Evolutionary conservation across 2,888 invertebrate genomes (phyloP).

Genomic region (Entomobrya multifasciata): DNA sequence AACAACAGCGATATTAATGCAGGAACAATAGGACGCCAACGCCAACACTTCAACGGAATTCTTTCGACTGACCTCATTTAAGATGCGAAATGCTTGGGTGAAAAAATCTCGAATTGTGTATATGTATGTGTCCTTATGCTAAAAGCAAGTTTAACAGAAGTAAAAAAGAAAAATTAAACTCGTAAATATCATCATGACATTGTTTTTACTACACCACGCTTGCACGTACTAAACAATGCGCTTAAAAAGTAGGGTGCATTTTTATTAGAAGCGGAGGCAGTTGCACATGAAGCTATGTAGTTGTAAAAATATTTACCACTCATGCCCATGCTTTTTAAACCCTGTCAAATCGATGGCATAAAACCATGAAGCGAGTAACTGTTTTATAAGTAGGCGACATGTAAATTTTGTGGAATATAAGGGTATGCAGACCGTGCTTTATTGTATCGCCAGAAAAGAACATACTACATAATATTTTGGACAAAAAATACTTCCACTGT

Average conservation of each 20-base stretch:
- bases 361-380: not conserved
- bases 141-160: conserved; percentile 11
- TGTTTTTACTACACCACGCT: not conserved
- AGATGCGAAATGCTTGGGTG: conserved; percentile 20
- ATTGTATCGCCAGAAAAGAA: too few species aligned
- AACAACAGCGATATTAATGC: conserved; percentile 34
- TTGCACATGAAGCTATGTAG: not conserved
- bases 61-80: conserved; percentile 33
- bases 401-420: conserved; percentile 13
- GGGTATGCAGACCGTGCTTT: too few species aligned
- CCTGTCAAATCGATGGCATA: conserved; percentile 7
- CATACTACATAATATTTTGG: too few species aligned
- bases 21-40: conserved; percentile 37
- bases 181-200: conserved; percentile 10
- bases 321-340: conserved; percentile 5
- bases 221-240: not conserved
- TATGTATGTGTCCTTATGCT: not conserved
- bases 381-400: not conserved
- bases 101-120: not conserved
- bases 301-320: conserved; percentile 6
- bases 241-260: conserved; percentile 3
- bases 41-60: not conserved
- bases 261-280: conserved; percentile 4
- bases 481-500: too few species aligned
- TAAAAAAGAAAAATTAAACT: not conserved